A percentile compares a stretch with the other conserved stretches of the same genome.
Conservation (phyloP, 2,113 vertebrate genomes). For the Hucho hucho region DNA sequence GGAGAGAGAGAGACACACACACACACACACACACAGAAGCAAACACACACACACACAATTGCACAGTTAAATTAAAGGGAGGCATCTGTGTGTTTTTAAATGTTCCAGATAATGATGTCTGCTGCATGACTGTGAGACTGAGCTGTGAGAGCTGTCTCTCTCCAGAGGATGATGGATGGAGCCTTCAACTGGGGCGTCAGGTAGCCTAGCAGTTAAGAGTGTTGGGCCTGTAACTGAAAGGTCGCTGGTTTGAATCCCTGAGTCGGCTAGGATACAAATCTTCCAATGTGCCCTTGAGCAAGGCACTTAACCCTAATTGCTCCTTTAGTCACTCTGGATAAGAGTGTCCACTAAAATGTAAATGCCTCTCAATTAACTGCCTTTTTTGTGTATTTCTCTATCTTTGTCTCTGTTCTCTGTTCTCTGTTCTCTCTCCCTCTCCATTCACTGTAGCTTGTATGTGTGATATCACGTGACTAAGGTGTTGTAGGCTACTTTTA, state of each 20-base stretch:
- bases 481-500: conserved; percentile 21
- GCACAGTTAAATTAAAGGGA: conserved; percentile 16
- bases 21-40: background rate
- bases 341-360: too few species aligned
- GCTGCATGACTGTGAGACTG: conserved; percentile 22
- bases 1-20: conserved; percentile 1
- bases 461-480: background rate
- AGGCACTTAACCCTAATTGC: too few species aligned
- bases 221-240: too few species aligned
- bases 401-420: conserved; percentile 5
- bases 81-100: conserved; percentile 38
- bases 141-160: conserved; percentile 26
- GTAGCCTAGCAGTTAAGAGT: too few species aligned
- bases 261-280: too few species aligned
- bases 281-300: too few species aligned
- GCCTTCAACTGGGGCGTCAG: conserved; percentile 22
- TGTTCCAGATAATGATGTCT: conserved; percentile 58
- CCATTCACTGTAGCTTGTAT: background rate
- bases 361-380: conserved; percentile 36
- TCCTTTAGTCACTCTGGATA: too few species aligned
- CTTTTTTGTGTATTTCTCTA: background rate
- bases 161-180: conserved; percentile 56
- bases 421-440: background rate
- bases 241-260: too few species aligned
- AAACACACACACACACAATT: background rate